Conservation (phyloP, 2,113 vertebrate genomes). For the Macquaria australasica region DNA sequence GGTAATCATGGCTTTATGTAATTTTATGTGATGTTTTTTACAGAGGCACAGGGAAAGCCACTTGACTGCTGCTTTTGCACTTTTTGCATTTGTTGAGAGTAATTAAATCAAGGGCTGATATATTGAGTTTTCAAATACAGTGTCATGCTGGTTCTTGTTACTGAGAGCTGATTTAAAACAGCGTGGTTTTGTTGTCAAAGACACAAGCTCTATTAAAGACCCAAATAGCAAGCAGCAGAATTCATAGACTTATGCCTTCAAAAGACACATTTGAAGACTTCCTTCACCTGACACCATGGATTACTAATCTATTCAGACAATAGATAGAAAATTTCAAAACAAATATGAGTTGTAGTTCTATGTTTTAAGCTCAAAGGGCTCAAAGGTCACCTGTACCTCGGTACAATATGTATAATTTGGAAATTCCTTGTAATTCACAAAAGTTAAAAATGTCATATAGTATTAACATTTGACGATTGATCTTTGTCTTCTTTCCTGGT, state of each 20-base stretch:
- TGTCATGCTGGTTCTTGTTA: not conserved
- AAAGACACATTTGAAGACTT: not conserved
- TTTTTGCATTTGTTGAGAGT: conserved; percentile 12
- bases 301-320: not conserved
- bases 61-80: conserved; percentile 2
- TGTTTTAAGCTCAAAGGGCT: not conserved
- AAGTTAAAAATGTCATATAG: not conserved
- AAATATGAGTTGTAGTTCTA: not conserved
- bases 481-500: not conserved
- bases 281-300: not conserved
- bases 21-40: conserved; percentile 34
- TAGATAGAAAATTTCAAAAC: too few species aligned
- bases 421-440: not conserved
- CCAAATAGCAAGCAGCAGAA: not conserved
- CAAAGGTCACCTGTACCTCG: not conserved
- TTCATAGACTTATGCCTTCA: not conserved
- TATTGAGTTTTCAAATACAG: not conserved
- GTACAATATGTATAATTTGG: not conserved
- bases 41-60: not conserved
- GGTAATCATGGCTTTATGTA: conserved; percentile 34
- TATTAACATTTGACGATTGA: not conserved
- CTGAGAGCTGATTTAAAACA: conserved; percentile 2
- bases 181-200: not conserved
- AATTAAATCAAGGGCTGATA: conserved; percentile 1
- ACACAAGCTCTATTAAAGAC: not conserved